Base-by-base conservation (phyloP, 2,888 invertebrate species). In the Hedya salicella region DNA sequence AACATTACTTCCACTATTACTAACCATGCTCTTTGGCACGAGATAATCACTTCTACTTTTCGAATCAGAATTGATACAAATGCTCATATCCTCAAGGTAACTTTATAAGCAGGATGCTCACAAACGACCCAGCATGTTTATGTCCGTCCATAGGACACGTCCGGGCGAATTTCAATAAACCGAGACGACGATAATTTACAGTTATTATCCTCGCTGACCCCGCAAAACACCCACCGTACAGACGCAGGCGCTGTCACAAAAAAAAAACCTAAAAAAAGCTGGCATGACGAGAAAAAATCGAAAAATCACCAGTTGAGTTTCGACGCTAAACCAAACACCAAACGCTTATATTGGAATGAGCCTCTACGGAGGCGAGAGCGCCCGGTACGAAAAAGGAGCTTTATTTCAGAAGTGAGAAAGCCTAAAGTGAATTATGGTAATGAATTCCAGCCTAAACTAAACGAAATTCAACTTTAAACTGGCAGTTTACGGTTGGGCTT, bases 151-250 rank as follows among this genome's bases (percentile, higher is more conserved):
- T 66, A 66, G 86, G 84, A 84, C 80, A 80, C 79, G 83, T 83
- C 85, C 82, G 78, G 71, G 81, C 82, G 81, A 83, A 86, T 88
- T 91, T 91, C 91, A 91, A 92, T 92, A 91, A 91, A 84, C 82
- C 86, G 78, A 83, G 85, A 78, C 82, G 85, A 87, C 84, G 86
- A 91, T 91, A 90, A 91, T 91, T 91, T 91, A 91, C 91, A 87
- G 91, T 91, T 91, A 92, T 91, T 92, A 91, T 88, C 89, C 85
- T 84, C 86, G 82, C 83, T 91, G 91, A 91, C 91, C 91, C 91
- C 90, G 90, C 90, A 87, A 90, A 89, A 91, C 90, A 90, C 89
- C 89, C 89, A 89, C 89, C 85, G 86, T 80, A 87, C 80, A 80
- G 81, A 81, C 83, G 79, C 82, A 78, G 82, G 82, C 81, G 85